Evolutionary conservation across 2,797 vertebrate species (phyloP), one percentile per base, ranked within the genome.

Genomic region (Etheostoma nigrum): DNA sequence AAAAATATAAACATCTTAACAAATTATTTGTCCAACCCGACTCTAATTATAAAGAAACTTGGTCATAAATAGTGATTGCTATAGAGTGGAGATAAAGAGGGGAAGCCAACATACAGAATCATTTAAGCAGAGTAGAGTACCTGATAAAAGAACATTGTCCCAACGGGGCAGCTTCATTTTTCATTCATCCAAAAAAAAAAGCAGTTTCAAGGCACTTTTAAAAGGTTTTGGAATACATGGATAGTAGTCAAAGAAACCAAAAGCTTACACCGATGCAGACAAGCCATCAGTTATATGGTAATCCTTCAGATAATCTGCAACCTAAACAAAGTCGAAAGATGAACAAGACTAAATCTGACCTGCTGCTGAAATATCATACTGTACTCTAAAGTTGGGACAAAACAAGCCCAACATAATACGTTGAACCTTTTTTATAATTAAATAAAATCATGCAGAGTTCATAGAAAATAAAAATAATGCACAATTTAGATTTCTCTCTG

Each of bases 1-100:
- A 92, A 93, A 93, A 95, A 92, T 96, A 96, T 97, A 94, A 96
- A 97, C 86, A 88, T 78, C 21, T 45, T 49, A 77, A 84, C 67
- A 83, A 87, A 86, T 79, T 74, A 87, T 85, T 74, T 45, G 21
- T 66, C 82, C 48, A 76, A 58, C 40, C 58, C 33, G 74, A 74
- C 53, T 83, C 55, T 86, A 85, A 86, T 85, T 74, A 25, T 63
- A 76, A 76, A 84, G 66, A 77, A 79, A 79, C 78, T 91, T 92
- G 84, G 85, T 87, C 80, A 88, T 81, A 69, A 70, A 86, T 77
- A 86, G 58, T 78, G 62, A 81, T 59, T 62, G 36, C 47, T 80
- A 69, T 59, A 44, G 61, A 58, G 70, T 72, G 69, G 64, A 81
- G 40, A 74, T 67, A 69, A 76, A 19, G 63, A 85, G 69, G 69